Percentiles rank a stretch among this genome's conserved stretches.
Evolutionary conservation across 2,113 vertebrate genomes (phyloP).

Genomic region (Gila orcuttii): DNA sequence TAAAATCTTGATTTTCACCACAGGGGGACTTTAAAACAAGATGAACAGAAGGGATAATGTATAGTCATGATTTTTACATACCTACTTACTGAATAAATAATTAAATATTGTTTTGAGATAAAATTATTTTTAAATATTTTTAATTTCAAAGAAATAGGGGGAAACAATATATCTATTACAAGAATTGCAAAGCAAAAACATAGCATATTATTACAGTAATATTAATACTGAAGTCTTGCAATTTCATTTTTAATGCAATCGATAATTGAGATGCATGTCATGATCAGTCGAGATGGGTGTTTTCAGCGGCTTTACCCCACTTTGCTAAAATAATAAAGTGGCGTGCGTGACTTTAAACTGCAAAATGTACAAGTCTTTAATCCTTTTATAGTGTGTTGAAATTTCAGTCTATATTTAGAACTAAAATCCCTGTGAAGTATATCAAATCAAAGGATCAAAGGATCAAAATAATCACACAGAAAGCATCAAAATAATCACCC

Average conservation of each 20-base stretch:
- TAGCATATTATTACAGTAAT: not conserved
- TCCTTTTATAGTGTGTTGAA: not conserved
- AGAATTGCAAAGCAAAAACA: not conserved
- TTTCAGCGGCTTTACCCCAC: not conserved
- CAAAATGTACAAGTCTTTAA: not conserved
- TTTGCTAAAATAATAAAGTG: not conserved
- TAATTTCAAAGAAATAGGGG: not conserved
- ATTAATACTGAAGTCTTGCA: not conserved
- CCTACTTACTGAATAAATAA: not conserved
- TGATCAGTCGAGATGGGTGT: not conserved
- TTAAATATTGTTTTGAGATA: not conserved
- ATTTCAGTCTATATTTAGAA: conserved; percentile 23
- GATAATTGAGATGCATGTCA: not conserved
- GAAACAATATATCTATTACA: not conserved
- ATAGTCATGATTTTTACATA: not conserved
- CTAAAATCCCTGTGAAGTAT: conserved; percentile 3
- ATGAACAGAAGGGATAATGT: not conserved
- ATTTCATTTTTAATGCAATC: not conserved
- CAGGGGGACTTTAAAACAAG: too few species aligned
- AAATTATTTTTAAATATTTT: not conserved
- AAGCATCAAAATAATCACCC: conserved; percentile 1
- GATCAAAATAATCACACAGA: not conserved
- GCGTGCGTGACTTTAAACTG: not conserved
- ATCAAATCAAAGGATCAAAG: conserved; percentile 19
- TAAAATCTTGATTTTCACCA: too few species aligned